These are phyloP conservation scores for Drosophila quinaria DNA, from an alignment of 2,888 invertebrate species.

Conservation along the genomic window DNA sequence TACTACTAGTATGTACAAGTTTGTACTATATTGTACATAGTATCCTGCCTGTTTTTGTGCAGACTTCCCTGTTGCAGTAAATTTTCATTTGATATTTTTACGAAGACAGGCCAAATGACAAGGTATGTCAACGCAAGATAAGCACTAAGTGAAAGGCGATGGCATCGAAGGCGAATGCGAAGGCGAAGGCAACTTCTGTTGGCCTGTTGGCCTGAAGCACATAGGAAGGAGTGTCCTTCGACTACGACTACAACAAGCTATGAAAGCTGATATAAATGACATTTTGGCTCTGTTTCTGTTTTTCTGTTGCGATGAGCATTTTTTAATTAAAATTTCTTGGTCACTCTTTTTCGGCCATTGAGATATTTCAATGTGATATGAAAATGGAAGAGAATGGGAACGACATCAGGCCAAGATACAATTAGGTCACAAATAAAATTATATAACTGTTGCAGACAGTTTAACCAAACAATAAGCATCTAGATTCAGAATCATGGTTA, in stretches of 20 bases:
- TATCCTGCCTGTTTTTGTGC: conserved; percentile 15
- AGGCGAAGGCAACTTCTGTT: conserved; percentile 27
- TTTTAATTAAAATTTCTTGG: conserved; percentile 66
- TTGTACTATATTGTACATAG: background rate
- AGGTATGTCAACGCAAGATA: conserved; percentile 78
- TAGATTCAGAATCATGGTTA: background rate
- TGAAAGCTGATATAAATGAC: conserved; percentile 65
- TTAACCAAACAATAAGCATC: background rate
- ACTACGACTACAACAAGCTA: conserved; percentile 24
- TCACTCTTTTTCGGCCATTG: conserved; percentile 32
- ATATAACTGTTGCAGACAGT: conserved; percentile 5
- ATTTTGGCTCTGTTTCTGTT: conserved; percentile 39
- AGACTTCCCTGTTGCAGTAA: conserved; percentile 58
- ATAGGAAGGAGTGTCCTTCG: conserved; percentile 37
- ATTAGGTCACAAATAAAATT: conserved; percentile 19
- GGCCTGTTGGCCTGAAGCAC: background rate
- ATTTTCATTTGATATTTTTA: conserved; percentile 74
- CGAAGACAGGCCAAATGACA: conserved; percentile 73
- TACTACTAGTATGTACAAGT: conserved; percentile 1
- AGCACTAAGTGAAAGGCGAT: conserved; percentile 54
- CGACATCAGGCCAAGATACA: conserved; percentile 19
- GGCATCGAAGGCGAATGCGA: conserved; percentile 6
- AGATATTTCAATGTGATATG: conserved; percentile 34
- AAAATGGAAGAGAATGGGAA: conserved; percentile 37
- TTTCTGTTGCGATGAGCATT: conserved; percentile 36